Percentiles rank a stretch among this genome's conserved stretches.
Conservation (phyloP, 2,113 vertebrate genomes). For the mouse (Mus musculus) region DNA sequence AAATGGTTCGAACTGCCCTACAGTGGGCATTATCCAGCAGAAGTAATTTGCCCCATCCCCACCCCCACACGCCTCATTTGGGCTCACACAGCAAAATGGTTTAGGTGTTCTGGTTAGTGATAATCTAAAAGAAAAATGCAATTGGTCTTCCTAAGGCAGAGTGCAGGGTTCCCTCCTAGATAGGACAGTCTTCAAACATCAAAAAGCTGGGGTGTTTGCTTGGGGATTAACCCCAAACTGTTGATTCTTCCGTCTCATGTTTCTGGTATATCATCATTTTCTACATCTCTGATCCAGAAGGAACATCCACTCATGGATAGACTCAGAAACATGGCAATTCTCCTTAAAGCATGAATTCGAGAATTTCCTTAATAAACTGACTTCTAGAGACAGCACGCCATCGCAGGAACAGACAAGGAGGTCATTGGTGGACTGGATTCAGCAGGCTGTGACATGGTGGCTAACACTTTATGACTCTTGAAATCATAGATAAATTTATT, state of each 20-base stretch:
- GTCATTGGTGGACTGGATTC: not conserved
- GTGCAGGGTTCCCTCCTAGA: not conserved
- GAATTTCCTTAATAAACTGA: not conserved
- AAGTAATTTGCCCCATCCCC: not conserved
- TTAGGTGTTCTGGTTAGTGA: not conserved
- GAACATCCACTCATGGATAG: not conserved
- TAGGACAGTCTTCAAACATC: not conserved
- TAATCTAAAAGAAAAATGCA: conserved; percentile 7
- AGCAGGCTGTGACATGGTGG: not conserved
- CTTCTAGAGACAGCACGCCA: not conserved
- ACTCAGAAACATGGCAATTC: not conserved
- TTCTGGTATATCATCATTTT: not conserved
- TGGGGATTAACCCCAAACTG: too few species aligned
- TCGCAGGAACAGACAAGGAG: not conserved
- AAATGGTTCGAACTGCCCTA: rapidly evolving
- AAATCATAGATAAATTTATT: not conserved
- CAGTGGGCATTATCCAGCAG: rapidly evolving
- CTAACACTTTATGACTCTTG: conserved; percentile 1
- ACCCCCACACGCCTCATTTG: not conserved
- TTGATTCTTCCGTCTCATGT: not conserved
- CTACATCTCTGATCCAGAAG: not conserved
- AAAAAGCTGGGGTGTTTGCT: not conserved
- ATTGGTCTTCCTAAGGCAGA: not conserved
- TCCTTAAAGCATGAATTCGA: not conserved
- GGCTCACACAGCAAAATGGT: not conserved